Base-by-base conservation (phyloP, 2,888 invertebrate genomes). In the Chymomyza caudatula region DNA sequence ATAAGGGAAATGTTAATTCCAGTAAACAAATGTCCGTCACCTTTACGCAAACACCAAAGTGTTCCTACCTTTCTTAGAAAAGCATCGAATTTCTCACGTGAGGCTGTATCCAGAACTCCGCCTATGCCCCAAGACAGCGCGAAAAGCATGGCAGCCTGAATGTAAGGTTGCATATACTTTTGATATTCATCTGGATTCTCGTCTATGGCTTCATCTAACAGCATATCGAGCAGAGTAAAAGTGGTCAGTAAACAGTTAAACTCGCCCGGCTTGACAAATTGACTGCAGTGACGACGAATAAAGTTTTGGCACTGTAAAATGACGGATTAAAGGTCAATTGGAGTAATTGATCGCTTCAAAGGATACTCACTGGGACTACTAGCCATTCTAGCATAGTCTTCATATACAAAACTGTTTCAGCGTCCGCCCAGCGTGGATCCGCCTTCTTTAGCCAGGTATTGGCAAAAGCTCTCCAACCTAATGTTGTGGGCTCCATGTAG, bases 71-170 rank as follows among this genome's bases (percentile, higher is more conserved):
- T 92, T 86, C 92, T 92, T 4, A 93, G 91, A 83, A 93, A 92
- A 11, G 92, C 92, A 87, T 96, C 94, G 77, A 93, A 95, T 76
- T 92, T 92, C 69, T 91, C 92, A 15, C 96, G 92, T 0, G 97
- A 96, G 53, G 94, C 92, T 0, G 91, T 90, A 87, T 97, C 94
- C 37, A 97, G 90, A 63, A 95, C 93, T 1, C 96, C 97, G 1
- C 94, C 97, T 20, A 97, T 90, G 0, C 97, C 96, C 98, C 98
- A 98, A 2, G 95, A 92, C 54, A 96, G 90, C 0, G 95, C 92
- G 85, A 93, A 93, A 82, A 97, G 91, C 74, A 96, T 93, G 0
- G 95, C 92, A 1, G 95, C 96, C 89, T 96, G 93, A 69, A 95
- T 92, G 94, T 96, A 96, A 58, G 92, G 91, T 54, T 92, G 90